Evolutionary conservation across 1,140 invertebrate species (phyloP), one percentile per base, ranked within the genome.

Genomic region (Telenomus remus): DNA sequence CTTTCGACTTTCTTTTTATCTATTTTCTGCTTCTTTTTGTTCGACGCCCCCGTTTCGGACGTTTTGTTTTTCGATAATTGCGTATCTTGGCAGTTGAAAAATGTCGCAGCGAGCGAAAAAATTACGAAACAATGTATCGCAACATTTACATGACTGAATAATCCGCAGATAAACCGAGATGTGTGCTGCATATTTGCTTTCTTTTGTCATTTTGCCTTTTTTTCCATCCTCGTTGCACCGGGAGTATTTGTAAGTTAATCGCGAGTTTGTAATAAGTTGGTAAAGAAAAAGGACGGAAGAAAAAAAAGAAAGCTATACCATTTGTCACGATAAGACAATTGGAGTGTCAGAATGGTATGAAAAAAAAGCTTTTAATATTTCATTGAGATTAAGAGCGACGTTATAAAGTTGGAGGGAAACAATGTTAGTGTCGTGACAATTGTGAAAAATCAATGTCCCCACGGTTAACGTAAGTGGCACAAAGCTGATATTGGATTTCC

Each of bases 371-470:
- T 64, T 79, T 57, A 73, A 73, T 66, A 73, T 61, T 61, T 66
- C 70, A 66, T 53, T 27, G 50, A 51, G 63, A 74, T 74, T 66
- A 61, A 66, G 56, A 60, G 56, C 56, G 33, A 14, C 50, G 46
- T 56, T 49, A 66, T 66, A 74, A 66, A 74, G 56, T 74, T 56
- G 43, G 51, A 66, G 44, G 57, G 56, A 54, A 66, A 61, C 71
- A 74, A 56, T 66, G 63, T 56, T 66, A 55, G 39, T 50, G 50
- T 74, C 63, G 63, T 66, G 71, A 74, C 71, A 63, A 74, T 66
- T 66, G 71, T 35, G 63, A 50, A 74, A 74, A 74, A 74, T 74
- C 71, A 63, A 74, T 74, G 71, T 61, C 43, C n/a, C 37, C 61
- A 50, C 60, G 53, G 53, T 72, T 57, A 63, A 4, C 37, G 48